Evolutionary conservation across 2,113 vertebrate species (phyloP).

Genomic region (Rousettus leschenaultii): DNA sequence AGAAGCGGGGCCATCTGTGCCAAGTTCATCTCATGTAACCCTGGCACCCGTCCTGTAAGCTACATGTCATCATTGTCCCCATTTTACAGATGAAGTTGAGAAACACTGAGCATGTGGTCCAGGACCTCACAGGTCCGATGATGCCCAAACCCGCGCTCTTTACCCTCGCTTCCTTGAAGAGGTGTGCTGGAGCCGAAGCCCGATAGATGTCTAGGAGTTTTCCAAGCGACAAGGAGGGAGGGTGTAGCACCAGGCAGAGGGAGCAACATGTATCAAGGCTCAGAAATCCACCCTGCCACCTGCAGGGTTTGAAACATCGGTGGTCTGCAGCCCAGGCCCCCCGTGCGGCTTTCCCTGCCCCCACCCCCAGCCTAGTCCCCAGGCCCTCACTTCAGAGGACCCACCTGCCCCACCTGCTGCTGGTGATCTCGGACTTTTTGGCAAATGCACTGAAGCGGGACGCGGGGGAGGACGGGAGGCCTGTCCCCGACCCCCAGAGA

Average conservation of each 20-base stretch:
- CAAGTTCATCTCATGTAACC: not conserved
- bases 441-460: rapidly evolving
- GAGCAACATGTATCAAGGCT: not conserved
- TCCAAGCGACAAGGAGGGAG: not conserved
- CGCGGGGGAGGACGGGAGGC: not conserved
- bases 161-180: not conserved
- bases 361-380: too few species aligned
- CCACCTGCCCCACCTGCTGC: not conserved
- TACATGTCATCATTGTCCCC: rapidly evolving
- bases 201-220: not conserved
- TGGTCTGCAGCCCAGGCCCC: not conserved
- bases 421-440: not conserved
- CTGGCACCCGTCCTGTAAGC: not conserved
- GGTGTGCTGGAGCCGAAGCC: not conserved
- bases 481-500: not conserved
- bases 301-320: not conserved
- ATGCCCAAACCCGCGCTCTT: not conserved
- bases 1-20: not conserved
- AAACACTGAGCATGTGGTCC: not conserved
- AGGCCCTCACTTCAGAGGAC: not conserved
- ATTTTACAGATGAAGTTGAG: not conserved
- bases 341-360: not conserved
- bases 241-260: not conserved
- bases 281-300: not conserved
- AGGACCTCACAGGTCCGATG: not conserved